phyloP scores from a whole-genome alignment of 1,140 invertebrate genomes.

The Drosophila orosa region DNA sequence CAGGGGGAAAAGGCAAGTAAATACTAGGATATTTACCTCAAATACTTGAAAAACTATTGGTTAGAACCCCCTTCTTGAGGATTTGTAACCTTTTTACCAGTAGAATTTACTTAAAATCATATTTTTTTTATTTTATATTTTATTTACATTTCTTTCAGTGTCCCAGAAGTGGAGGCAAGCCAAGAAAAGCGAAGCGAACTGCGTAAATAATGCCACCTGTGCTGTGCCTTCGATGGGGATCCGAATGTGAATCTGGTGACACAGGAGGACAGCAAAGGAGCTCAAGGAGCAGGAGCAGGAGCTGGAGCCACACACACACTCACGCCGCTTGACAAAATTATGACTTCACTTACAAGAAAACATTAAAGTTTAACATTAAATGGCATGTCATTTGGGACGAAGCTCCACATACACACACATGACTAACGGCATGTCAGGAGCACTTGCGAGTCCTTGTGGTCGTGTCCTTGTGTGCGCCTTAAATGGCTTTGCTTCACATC shows the following conservation, averaged over 20 bases:
- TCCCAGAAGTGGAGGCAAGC: neutral
- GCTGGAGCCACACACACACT: conserved; percentile 10
- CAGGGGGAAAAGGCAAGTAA: neutral
- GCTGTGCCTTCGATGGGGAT: conserved; percentile 33
- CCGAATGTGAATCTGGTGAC: conserved; percentile 10
- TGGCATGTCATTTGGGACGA: conserved; percentile 78
- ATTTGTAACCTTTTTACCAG: too few species aligned
- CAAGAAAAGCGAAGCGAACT: conserved; percentile 23
- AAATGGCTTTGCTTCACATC: conserved; percentile 57
- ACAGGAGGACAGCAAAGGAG: neutral
- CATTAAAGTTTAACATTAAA: conserved; percentile 83
- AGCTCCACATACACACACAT: conserved; percentile 56
- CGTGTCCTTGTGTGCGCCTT: conserved; percentile 36
- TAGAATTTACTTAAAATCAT: too few species aligned
- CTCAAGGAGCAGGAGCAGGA: neutral
- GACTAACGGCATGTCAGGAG: conserved; percentile 50
- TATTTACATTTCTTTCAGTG: conserved; percentile 8
- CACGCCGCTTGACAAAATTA: conserved; percentile 70
- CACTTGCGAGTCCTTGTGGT: conserved; percentile 46
- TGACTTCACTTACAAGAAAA: conserved; percentile 81
- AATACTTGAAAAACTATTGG: too few species aligned
- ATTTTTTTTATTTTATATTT: too few species aligned
- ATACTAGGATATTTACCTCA: neutral
- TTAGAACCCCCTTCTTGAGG: too few species aligned
- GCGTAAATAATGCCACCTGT: conserved; percentile 69